A percentile compares a stretch with the other conserved stretches of the same genome.
These are phyloP conservation scores for Microtus montanus DNA, from an alignment of 2,113 vertebrate species.

Conservation along the genomic window DNA sequence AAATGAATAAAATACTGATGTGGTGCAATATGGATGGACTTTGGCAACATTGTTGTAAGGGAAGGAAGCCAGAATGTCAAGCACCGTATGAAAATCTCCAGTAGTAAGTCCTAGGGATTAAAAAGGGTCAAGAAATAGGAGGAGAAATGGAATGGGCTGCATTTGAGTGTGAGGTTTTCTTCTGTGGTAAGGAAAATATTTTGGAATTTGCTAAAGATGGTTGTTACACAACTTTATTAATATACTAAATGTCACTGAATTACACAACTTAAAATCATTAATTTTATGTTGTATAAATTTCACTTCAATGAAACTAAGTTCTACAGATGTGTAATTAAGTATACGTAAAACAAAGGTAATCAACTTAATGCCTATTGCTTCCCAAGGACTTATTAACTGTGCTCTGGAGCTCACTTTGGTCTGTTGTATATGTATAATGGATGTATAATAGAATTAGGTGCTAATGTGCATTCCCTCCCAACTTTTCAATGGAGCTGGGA, in stretches of 20 bases:
- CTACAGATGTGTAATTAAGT: neutral
- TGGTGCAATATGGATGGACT: neutral
- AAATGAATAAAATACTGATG: neutral
- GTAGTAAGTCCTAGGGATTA: neutral
- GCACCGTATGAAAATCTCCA: neutral
- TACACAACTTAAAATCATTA: neutral
- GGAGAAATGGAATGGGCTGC: neutral
- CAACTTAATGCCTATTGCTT: neutral
- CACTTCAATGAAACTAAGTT: neutral
- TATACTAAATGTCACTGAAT: neutral
- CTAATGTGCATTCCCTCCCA: neutral
- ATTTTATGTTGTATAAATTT: neutral
- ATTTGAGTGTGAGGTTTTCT: neutral
- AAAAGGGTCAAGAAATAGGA: neutral
- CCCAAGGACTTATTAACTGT: neutral
- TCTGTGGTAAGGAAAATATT: neutral
- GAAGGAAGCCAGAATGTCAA: neutral
- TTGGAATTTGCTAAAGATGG: neutral
- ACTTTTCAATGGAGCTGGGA: neutral
- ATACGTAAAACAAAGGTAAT: neutral
- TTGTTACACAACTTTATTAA: neutral
- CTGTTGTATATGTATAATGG: neutral
- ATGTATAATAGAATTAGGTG: neutral
- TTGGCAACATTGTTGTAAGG: neutral
- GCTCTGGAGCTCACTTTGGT: neutral